phyloP scores from a whole-genome alignment of 2,113 vertebrate species.

The Percina caprodes region DNA sequence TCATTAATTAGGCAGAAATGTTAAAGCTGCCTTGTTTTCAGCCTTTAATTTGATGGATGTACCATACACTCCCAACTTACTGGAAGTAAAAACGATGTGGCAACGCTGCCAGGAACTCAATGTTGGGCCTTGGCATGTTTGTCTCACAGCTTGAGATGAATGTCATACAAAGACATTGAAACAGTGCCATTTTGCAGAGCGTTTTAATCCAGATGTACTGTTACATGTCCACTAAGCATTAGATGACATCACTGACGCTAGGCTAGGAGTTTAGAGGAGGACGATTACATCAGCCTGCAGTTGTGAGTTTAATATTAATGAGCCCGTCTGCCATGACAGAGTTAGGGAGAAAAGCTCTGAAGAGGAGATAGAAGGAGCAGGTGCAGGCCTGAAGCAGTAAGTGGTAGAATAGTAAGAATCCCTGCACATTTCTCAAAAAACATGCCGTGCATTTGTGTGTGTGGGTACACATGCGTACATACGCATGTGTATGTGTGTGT shows the following conservation, averaged over 20 bases:
- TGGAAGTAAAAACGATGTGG: not conserved
- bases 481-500: not conserved
- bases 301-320: slow-evolving; percentile 29
- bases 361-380: slow-evolving; percentile 50
- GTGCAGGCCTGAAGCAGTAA: slow-evolving; percentile 36
- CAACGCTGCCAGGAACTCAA: not conserved
- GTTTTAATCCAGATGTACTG: slow-evolving; percentile 38
- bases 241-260: slow-evolving; percentile 33
- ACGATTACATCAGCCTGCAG: slow-evolving; percentile 15
- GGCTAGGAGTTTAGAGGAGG: slow-evolving; percentile 21
- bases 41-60: slow-evolving; percentile 10
- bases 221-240: slow-evolving; percentile 17
- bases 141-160: slow-evolving; percentile 6
- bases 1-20: too few species aligned
- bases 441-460: not conserved
- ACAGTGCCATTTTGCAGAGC: not conserved
- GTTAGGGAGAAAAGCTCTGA: slow-evolving; percentile 21
- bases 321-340: not conserved
- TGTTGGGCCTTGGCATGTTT: not conserved
- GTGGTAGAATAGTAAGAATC: not conserved
- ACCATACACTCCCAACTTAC: not conserved
- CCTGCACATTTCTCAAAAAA: slow-evolving; percentile 15
- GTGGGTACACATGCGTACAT: not conserved
- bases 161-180: not conserved
- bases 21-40: not conserved